phyloP scores from a whole-genome alignment of 2,888 invertebrate genomes.

The Drosophila leonis region DNA sequence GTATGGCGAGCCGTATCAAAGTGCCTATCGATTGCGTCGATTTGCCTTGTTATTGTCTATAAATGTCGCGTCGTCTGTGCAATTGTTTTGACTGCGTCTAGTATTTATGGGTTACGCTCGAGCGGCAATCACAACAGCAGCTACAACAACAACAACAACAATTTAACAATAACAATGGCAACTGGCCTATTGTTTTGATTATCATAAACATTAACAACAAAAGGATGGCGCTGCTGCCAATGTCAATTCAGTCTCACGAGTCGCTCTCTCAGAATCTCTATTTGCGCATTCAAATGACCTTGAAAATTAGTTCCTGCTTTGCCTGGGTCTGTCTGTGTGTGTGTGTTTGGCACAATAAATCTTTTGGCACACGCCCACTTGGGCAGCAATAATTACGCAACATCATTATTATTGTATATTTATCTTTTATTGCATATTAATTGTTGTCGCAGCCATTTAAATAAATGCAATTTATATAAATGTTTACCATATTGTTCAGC shows the following conservation, averaged over 20 bases:
- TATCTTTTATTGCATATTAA: conserved; percentile 77
- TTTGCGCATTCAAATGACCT: conserved; percentile 82
- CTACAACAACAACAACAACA: conserved; percentile 37
- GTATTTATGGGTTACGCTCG: conserved; percentile 81
- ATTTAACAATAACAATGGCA: conserved; percentile 52
- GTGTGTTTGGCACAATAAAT: conserved; percentile 52
- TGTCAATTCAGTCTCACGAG: conserved; percentile 44
- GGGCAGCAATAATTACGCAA: conserved; percentile 58
- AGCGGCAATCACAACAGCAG: conserved; percentile 45
- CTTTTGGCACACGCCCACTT: conserved; percentile 37
- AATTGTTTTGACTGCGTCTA: conserved; percentile 79
- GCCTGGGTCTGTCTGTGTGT: conserved; percentile 5
- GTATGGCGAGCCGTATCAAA: conserved; percentile 59
- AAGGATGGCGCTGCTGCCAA: conserved; percentile 71
- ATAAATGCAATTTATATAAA: conserved; percentile 61
- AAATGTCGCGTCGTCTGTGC: conserved; percentile 64
- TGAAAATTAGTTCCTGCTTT: conserved; percentile 83
- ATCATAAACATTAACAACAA: conserved; percentile 80
- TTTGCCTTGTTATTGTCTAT: conserved; percentile 72
- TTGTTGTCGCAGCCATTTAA: conserved; percentile 50
- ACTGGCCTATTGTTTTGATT: conserved; percentile 73
- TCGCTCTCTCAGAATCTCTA: conserved; percentile 29
- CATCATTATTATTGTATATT: conserved; percentile 67
- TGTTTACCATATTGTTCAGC: conserved; percentile 43
- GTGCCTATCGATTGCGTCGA: conserved; percentile 68